phyloP scores from a whole-genome alignment of 2,797 vertebrate genomes.

The Chelon labrosus region DNA sequence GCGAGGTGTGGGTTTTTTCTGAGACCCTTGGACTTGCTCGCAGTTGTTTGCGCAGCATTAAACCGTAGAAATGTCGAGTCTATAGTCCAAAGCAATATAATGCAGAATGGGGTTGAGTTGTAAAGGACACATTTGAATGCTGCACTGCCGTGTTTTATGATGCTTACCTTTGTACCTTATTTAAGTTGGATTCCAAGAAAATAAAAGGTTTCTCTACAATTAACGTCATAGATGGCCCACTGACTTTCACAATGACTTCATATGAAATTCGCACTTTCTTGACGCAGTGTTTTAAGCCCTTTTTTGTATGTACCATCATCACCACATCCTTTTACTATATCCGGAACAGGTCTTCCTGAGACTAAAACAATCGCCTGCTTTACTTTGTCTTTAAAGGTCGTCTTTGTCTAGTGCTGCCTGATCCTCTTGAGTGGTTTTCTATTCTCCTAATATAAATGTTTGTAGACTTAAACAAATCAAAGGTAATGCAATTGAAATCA shows the following conservation, averaged over 20 bases:
- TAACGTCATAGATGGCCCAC: not conserved
- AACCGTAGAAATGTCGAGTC: constrained; percentile 44
- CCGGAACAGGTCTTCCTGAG: not conserved
- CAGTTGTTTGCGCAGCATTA: constrained; percentile 48
- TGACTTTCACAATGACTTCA: not conserved
- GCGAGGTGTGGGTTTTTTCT: constrained; percentile 62
- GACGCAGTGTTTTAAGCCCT: no score
- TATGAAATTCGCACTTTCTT: not conserved
- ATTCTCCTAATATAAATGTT: not conserved
- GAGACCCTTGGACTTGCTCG: constrained; percentile 41
- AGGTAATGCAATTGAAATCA: not conserved
- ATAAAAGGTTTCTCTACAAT: no score
- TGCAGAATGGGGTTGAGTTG: constrained; percentile 50
- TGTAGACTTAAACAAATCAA: not conserved
- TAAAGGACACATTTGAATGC: constrained; percentile 30
- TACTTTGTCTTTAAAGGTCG: not conserved
- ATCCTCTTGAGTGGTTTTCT: not conserved
- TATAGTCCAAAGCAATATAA: constrained; percentile 28
- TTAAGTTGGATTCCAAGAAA: no score
- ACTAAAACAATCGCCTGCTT: not conserved
- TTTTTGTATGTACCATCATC: not conserved
- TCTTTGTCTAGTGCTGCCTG: not conserved
- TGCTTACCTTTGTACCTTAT: not conserved
- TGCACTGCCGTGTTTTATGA: not conserved
- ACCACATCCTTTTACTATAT: not conserved